These are phyloP conservation scores for Silurus aristotelis DNA, from an alignment of 2,797 vertebrate species.

Conservation along the genomic window DNA sequence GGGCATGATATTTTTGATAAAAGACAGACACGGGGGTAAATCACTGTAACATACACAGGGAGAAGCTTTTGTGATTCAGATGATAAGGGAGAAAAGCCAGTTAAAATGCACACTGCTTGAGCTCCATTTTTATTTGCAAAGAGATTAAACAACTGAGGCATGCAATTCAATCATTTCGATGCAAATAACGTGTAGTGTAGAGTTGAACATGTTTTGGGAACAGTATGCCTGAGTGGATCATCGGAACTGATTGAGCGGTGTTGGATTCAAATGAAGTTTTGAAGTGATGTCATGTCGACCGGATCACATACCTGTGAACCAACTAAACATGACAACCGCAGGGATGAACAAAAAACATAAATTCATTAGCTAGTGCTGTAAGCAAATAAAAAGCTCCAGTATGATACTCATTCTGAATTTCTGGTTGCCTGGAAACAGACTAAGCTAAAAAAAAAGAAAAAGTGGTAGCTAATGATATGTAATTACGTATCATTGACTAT, in stretches of 20 bases:
- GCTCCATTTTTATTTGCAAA: conserved; percentile 29
- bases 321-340: conserved; percentile 1
- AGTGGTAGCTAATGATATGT: not conserved
- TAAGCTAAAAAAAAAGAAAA: not conserved
- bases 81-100: conserved; percentile 38
- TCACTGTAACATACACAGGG: conserved; percentile 27
- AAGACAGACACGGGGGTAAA: conserved; percentile 31
- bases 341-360: not conserved
- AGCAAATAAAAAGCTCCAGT: not conserved
- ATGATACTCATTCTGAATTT: not conserved
- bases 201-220: conserved; percentile 25
- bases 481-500: not conserved
- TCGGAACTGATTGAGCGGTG: conserved; percentile 28
- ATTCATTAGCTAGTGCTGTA: not conserved
- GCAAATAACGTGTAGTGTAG: conserved; percentile 32
- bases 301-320: not conserved
- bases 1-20: conserved; percentile 22
- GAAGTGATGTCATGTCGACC: not conserved
- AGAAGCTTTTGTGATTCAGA: conserved; percentile 26
- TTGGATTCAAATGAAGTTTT: not conserved
- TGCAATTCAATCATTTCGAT: conserved; percentile 39
- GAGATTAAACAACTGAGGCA: conserved; percentile 45
- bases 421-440: not conserved
- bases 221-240: conserved; percentile 30
- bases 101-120: conserved; percentile 26